Base-by-base conservation (phyloP, 2,113 vertebrate species). In the Stigmatopora argus region DNA sequence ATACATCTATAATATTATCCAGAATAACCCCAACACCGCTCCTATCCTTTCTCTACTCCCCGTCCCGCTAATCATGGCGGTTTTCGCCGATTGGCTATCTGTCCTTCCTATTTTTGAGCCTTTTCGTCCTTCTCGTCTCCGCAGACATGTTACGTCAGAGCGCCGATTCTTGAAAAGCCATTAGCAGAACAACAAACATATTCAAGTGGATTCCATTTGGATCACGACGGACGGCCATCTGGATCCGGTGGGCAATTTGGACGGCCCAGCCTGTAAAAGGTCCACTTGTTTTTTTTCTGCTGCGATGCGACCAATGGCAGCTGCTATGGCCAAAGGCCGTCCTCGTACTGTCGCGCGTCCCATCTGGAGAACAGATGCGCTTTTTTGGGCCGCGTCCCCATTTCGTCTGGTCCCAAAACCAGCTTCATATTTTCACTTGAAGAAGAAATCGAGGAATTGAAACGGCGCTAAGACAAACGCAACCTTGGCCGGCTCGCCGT, bases 361-460 rank as follows among this genome's bases (percentile, higher is more conserved):
- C 59, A 61, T 61, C 59, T 61, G 59, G 59, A 45, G 6, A 45
- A 45, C 59, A 61, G 59, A 61, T 61, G 59, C 21, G 38, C 15
- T 21, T 12, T 61, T 14, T 41, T 31, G 26, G 41, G 59, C 59
- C 12, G 21, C 19, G 44, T 61, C n/a, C n/a, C 31, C 23, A 10
- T 23, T 7, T 8, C 19, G 15, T 23, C n/a, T 23, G 12, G 6
- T 19, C 19, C n/a, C 12, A 45, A 12, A 15, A n/a, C 0, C n/a
- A 44, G 12, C 19, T 11, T 18, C 59, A 41, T 31, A 31, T 60
- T 60, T 60, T 60, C 58, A 0, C 9, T 35, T 44, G 1, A 60
- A n/a, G 23, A 6, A 23, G 14, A 31, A 41, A 41, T 1, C 38
- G 58, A 44, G 41, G 41, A 41, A 19, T 12, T 21, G n/a, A 60